phyloP scores from a whole-genome alignment of 2,888 invertebrate species.

The Microplitis manilae region DNA sequence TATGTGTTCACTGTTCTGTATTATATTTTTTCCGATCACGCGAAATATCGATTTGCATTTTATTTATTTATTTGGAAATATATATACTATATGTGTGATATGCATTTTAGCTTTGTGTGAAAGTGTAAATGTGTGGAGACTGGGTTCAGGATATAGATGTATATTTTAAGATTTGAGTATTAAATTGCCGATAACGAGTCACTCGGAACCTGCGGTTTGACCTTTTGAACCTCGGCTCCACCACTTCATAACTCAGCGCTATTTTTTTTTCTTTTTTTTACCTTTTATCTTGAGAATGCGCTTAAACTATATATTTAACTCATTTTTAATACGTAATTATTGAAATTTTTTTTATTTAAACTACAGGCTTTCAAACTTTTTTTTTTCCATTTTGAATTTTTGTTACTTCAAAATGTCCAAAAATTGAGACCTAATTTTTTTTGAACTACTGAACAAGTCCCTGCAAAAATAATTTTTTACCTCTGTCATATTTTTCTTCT shows the following conservation, averaged over 20 bases:
- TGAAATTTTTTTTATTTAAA: neutral
- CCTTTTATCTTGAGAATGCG: neutral
- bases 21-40: constrained; percentile 13
- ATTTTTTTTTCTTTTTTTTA: neutral
- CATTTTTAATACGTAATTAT: neutral
- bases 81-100: too few species aligned
- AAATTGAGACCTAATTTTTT: too few species aligned
- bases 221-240: neutral
- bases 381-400: too few species aligned
- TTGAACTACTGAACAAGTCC: too few species aligned
- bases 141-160: neutral
- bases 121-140: neutral
- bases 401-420: too few species aligned
- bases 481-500: too few species aligned
- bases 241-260: neutral
- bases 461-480: too few species aligned
- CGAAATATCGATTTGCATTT: constrained; percentile 11
- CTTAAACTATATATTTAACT: neutral
- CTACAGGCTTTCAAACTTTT: too few species aligned
- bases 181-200: constrained; percentile 1
- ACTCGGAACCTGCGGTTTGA: neutral
- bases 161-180: neutral
- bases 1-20: constrained; percentile 18
- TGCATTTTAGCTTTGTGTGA: too few species aligned
- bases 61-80: neutral